phyloP scores from a whole-genome alignment of 2,888 invertebrate species.

The Diaperis boleti region DNA sequence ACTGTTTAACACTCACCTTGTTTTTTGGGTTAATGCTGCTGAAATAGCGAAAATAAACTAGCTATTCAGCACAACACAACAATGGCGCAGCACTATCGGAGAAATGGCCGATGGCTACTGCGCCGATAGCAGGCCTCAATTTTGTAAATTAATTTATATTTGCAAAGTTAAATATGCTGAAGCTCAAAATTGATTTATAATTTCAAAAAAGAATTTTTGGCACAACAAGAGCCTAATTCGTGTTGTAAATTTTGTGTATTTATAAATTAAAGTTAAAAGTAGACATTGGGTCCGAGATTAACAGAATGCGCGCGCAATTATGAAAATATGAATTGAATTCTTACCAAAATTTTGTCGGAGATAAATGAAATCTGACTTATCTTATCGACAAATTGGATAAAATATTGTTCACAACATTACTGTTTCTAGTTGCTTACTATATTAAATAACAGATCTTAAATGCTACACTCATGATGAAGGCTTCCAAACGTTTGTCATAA shows the following conservation, averaged over 20 bases:
- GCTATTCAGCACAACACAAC: constrained; percentile 17
- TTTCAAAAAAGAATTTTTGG: not conserved
- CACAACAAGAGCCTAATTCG: not conserved
- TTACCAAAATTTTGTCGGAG: too few species aligned
- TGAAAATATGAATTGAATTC: constrained; percentile 26
- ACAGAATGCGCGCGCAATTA: constrained; percentile 23
- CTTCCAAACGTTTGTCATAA: too few species aligned
- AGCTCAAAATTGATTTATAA: not conserved
- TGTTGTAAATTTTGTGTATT: not conserved
- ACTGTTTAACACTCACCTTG: constrained; percentile 11
- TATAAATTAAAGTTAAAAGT: not conserved
- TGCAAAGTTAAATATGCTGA: not conserved
- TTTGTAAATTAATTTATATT: not conserved
- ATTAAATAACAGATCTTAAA: too few species aligned
- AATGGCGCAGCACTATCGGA: constrained; percentile 9
- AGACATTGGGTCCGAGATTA: constrained; percentile 18
- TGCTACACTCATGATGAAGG: too few species aligned
- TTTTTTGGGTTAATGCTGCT: not conserved
- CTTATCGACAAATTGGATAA: too few species aligned
- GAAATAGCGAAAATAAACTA: constrained; percentile 13
- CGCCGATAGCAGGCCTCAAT: constrained; percentile 14
- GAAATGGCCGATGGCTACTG: constrained; percentile 1
- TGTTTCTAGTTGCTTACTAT: too few species aligned
- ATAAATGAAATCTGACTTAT: too few species aligned
- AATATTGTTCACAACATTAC: too few species aligned